phyloP scores from a whole-genome alignment of 1,140 invertebrate species.

The Apis cerana region DNA sequence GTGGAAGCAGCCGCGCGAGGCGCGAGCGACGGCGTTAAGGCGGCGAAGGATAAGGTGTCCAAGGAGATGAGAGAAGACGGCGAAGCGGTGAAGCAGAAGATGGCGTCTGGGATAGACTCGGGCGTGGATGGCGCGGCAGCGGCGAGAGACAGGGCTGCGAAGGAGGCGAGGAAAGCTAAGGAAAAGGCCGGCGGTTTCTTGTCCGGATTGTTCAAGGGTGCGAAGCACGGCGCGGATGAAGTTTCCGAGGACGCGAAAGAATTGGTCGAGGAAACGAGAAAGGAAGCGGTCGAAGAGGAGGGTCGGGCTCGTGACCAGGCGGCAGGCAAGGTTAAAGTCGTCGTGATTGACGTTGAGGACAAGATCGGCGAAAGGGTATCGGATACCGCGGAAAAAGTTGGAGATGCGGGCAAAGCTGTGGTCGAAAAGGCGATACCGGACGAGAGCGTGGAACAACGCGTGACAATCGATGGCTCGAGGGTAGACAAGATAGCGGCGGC shows the following conservation, averaged over 20 bases:
- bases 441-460: slow-evolving; percentile 5
- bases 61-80: slow-evolving; percentile 28
- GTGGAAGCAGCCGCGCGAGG: neutral
- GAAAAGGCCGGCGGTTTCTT: slow-evolving; percentile 31
- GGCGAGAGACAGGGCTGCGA: slow-evolving; percentile 26
- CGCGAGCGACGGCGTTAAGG: neutral
- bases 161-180: slow-evolving; percentile 30
- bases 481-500: slow-evolving; percentile 1
- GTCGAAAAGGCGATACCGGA: slow-evolving; percentile 22
- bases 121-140: slow-evolving; percentile 1
- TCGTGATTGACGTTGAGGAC: slow-evolving; percentile 19
- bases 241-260: slow-evolving; percentile 20
- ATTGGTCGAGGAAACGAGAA: slow-evolving; percentile 49
- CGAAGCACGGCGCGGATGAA: slow-evolving; percentile 29
- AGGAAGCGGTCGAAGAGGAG: slow-evolving; percentile 57
- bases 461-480: slow-evolving; percentile 49
- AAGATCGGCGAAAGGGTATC: neutral
- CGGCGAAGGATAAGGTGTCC: slow-evolving; percentile 20
- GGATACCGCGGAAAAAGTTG: slow-evolving; percentile 1
- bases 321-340: slow-evolving; percentile 29
- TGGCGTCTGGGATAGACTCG: slow-evolving; percentile 26
- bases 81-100: slow-evolving; percentile 34
- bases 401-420: slow-evolving; percentile 5
- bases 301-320: slow-evolving; percentile 24
- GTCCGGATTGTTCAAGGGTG: slow-evolving; percentile 28